These are phyloP conservation scores for Nesospiza acunhae DNA, from an alignment of 2,113 vertebrate species.

Conservation along the genomic window DNA sequence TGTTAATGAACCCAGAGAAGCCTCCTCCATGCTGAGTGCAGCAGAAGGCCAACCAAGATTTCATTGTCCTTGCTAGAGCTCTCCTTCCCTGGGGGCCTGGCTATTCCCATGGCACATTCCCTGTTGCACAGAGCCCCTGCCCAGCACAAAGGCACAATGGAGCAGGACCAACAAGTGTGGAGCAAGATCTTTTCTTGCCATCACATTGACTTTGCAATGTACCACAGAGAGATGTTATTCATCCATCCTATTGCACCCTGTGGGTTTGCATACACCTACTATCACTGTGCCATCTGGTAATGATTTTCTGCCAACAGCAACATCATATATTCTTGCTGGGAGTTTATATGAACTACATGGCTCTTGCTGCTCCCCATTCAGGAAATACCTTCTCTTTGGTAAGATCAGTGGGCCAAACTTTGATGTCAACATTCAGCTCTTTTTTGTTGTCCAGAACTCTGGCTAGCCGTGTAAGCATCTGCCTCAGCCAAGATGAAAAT, in stretches of 20 bases:
- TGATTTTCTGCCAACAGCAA: slow-evolving; percentile 29
- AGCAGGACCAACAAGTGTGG: neutral
- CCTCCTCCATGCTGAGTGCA: neutral
- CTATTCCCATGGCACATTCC: neutral
- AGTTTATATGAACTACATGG: neutral
- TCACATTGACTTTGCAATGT: neutral
- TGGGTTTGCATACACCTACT: neutral
- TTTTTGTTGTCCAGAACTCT: neutral
- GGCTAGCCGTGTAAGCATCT: neutral
- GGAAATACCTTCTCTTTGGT: slow-evolving; percentile 8
- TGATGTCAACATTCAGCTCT: neutral
- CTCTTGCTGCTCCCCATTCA: neutral
- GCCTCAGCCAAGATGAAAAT: neutral
- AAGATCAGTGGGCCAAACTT: neutral
- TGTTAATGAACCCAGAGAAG: slow-evolving; percentile 10
- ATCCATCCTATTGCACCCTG: neutral
- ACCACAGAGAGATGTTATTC: neutral
- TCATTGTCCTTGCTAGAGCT: neutral
- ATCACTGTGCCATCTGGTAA: slow-evolving; percentile 33
- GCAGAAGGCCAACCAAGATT: slow-evolving; percentile 3
- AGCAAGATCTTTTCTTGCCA: neutral
- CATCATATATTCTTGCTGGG: neutral
- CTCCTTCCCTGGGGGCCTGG: neutral
- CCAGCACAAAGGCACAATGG: neutral
- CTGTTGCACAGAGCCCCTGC: neutral